Conservation (phyloP, 2,797 vertebrate genomes). For the Aselliscus stoliczkanus region DNA sequence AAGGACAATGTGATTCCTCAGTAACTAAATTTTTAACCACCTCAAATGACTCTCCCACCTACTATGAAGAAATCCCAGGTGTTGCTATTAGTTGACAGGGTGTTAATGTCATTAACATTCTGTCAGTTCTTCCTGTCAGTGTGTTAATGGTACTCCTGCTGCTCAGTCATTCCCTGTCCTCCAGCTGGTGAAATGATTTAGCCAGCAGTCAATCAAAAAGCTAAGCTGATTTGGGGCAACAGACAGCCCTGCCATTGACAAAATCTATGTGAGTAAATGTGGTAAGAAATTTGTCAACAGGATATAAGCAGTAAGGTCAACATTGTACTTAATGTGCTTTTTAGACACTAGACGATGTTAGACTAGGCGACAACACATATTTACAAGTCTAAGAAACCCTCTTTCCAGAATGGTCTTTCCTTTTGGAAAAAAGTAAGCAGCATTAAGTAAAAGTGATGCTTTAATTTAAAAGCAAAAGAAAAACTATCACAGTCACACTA, state of each 20-base stretch:
- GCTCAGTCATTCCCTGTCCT: conserved; percentile 57
- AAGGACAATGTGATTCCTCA: conserved; percentile 37
- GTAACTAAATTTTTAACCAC: conserved; percentile 57
- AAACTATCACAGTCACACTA: background rate
- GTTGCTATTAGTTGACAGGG: conserved; percentile 69
- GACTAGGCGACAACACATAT: background rate
- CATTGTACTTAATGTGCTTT: background rate
- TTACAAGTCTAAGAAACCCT: conserved; percentile 7
- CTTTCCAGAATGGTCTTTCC: background rate
- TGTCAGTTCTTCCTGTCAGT: conserved; percentile 45
- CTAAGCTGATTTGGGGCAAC: conserved; percentile 15
- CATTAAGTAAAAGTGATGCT: background rate
- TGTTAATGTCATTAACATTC: conserved; percentile 72
- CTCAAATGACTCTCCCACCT: conserved; percentile 51
- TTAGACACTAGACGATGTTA: background rate
- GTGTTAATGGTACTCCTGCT: conserved; percentile 64
- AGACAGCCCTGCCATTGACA: conserved; percentile 26
- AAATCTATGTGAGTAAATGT: conserved; percentile 42
- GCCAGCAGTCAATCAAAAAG: conserved; percentile 61
- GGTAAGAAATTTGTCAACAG: conserved; percentile 14
- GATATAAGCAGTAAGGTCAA: conserved; percentile 40
- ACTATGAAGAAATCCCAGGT: conserved; percentile 61
- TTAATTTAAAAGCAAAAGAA: background rate
- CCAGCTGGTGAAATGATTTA: conserved; percentile 48
- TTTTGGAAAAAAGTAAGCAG: background rate